phyloP scores from a whole-genome alignment of 2,888 invertebrate genomes.

The Xanthorhoe designata region DNA sequence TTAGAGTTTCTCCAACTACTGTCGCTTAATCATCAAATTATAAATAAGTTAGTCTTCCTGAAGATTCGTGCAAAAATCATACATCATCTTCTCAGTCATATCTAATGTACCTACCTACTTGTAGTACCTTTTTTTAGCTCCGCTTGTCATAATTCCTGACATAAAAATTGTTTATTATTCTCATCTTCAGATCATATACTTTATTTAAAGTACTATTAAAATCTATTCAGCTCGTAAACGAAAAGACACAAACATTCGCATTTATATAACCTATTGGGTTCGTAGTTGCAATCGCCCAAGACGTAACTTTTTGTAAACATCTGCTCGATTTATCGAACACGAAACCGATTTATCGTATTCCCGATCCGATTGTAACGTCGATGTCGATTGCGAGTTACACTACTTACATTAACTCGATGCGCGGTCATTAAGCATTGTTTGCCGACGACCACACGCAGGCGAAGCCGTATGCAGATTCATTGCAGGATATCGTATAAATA shows the following conservation, averaged over 20 bases:
- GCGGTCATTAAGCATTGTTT: conserved; percentile 80
- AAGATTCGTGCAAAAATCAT: background rate
- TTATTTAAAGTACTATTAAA: background rate
- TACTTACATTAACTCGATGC: conserved; percentile 70
- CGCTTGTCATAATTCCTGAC: too few relatives aligned
- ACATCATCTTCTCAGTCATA: too few relatives aligned
- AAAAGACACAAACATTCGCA: too few relatives aligned
- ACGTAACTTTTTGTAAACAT: conserved; percentile 33
- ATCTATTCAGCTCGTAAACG: too few relatives aligned
- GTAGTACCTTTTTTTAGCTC: too few relatives aligned
- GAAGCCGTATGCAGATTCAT: conserved; percentile 75
- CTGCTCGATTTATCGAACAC: conserved; percentile 62
- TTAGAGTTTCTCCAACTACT: conserved; percentile 24
- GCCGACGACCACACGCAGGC: conserved; percentile 80
- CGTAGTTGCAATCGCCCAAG: conserved; percentile 3
- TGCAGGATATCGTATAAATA: conserved; percentile 82
- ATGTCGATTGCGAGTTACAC: conserved; percentile 71
- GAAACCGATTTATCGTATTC: conserved; percentile 64
- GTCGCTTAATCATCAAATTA: conserved; percentile 7
- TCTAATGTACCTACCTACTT: too few relatives aligned
- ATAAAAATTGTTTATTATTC: too few relatives aligned
- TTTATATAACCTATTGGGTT: background rate
- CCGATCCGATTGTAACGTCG: conserved; percentile 73
- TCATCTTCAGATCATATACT: background rate
- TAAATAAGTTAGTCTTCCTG: too few relatives aligned